Evolutionary conservation across 92 coral and sea anemone genomes (phyloP).

Genomic region (Ricordea florida): DNA sequence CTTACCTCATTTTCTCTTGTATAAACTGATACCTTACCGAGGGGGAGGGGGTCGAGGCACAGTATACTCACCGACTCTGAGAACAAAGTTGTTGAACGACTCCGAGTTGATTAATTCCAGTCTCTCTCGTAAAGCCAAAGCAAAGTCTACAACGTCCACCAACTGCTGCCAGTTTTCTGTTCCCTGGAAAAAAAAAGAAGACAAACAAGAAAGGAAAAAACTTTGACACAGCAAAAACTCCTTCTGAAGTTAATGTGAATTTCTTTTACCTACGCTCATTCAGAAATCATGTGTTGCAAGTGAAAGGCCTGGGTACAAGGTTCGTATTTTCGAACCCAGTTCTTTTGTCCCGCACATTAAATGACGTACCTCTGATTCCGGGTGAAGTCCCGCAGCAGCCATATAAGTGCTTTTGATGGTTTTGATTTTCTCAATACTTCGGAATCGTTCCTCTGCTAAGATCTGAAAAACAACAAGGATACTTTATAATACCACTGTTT

Average conservation of each 20-base stretch:
- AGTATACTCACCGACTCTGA: conserved; percentile 87
- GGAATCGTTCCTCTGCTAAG: conserved; percentile 79
- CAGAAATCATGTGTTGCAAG: too few species aligned
- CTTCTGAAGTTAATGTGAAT: too few species aligned
- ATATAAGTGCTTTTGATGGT: conserved; percentile 95
- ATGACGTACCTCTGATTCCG: conserved; percentile 66
- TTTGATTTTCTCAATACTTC: conserved; percentile 89
- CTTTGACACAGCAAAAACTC: too few species aligned
- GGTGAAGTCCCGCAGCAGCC: conserved; percentile 94
- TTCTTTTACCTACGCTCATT: too few species aligned
- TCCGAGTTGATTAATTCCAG: conserved; percentile 86
- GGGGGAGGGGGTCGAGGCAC: background rate
- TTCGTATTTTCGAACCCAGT: too few species aligned
- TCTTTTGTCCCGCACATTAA: too few species aligned
- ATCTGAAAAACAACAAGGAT: conserved; percentile 38
- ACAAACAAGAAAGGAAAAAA: too few species aligned
- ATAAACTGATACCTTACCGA: background rate
- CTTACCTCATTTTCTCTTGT: too few species aligned
- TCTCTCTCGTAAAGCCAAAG: conserved; percentile 80
- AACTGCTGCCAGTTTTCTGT: conserved; percentile 73
- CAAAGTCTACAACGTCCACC: conserved; percentile 89
- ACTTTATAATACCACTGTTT: background rate
- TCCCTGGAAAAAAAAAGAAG: conserved; percentile 36
- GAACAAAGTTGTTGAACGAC: conserved; percentile 90
- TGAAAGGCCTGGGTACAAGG: too few species aligned